Conservation (phyloP, 2,888 invertebrate species). For the Nemotelus nigrinus region DNA sequence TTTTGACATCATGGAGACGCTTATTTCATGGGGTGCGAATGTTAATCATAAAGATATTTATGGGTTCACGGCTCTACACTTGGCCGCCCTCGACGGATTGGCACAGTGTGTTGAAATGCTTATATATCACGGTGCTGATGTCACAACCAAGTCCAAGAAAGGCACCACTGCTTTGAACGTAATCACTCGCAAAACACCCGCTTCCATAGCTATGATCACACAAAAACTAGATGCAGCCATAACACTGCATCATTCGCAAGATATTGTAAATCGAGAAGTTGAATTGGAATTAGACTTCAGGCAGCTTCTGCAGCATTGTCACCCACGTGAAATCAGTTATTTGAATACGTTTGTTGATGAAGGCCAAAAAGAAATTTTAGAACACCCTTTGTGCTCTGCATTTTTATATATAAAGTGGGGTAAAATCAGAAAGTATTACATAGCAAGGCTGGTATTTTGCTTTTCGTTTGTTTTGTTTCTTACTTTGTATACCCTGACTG, state of each 20-base stretch:
- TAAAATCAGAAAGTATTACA: conserved; percentile 87
- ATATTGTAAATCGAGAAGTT: conserved; percentile 80
- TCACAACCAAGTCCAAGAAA: conserved; percentile 88
- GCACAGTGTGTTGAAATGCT: conserved; percentile 86
- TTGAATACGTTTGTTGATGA: conserved; percentile 88
- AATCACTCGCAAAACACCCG: conserved; percentile 86
- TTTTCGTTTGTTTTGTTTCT: conserved; percentile 82
- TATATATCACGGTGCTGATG: conserved; percentile 86
- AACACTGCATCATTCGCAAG: conserved; percentile 79
- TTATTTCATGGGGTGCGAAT: conserved; percentile 83
- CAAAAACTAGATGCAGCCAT: conserved; percentile 85
- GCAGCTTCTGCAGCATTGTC: conserved; percentile 82
- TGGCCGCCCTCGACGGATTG: conserved; percentile 86
- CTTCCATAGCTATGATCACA: conserved; percentile 83
- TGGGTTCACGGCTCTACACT: conserved; percentile 85
- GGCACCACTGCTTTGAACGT: conserved; percentile 87
- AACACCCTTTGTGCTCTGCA: conserved; percentile 88
- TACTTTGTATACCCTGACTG: conserved; percentile 84
- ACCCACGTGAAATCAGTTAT: conserved; percentile 85
- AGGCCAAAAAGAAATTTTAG: conserved; percentile 86
- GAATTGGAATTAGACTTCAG: conserved; percentile 85
- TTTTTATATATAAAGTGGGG: conserved; percentile 91
- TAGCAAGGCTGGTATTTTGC: conserved; percentile 80
- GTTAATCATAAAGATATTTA: conserved; percentile 87
- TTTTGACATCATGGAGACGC: conserved; percentile 80